Conservation (phyloP, 2,797 vertebrate genomes). For the Tachyglossus aculeatus region DNA sequence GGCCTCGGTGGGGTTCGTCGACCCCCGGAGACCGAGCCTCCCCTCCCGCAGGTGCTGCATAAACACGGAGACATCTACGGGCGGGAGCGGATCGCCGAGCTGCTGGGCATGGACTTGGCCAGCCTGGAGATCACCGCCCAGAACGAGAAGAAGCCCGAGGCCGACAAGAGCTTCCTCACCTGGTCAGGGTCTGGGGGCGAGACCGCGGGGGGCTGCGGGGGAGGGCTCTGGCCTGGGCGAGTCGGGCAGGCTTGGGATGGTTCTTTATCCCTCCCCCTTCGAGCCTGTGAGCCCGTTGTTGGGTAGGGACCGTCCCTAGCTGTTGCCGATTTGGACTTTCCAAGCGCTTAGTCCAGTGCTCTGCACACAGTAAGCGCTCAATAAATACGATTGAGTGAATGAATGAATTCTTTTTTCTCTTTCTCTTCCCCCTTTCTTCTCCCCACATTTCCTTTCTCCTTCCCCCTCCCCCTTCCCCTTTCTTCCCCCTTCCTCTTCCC, state of each 20-base stretch:
- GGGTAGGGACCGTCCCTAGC: too few species aligned
- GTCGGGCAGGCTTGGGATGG: not conserved
- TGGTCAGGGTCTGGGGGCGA: constrained; percentile 73
- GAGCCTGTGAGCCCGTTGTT: too few species aligned
- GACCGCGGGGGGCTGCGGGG: not conserved
- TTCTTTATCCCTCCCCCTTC: too few species aligned
- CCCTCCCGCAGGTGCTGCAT: constrained; percentile 82
- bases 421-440: too few species aligned
- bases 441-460: too few species aligned
- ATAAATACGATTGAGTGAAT: too few species aligned
- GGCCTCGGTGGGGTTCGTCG: not conserved
- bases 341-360: too few species aligned
- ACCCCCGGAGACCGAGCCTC: not conserved
- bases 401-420: too few species aligned
- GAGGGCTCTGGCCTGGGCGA: constrained; percentile 62
- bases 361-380: too few species aligned
- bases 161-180: constrained; percentile 84
- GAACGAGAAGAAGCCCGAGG: constrained; percentile 82
- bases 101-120: constrained; percentile 91
- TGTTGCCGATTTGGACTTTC: too few species aligned
- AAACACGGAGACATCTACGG: constrained; percentile 96
- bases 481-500: too few species aligned
- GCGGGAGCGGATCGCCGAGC: constrained; percentile 89
- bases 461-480: too few species aligned
- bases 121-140: constrained; percentile 89